Percentiles rank a stretch among this genome's conserved stretches.
Evolutionary conservation across 2,888 invertebrate species (phyloP).

Genomic region (Amorpha juglandis): DNA sequence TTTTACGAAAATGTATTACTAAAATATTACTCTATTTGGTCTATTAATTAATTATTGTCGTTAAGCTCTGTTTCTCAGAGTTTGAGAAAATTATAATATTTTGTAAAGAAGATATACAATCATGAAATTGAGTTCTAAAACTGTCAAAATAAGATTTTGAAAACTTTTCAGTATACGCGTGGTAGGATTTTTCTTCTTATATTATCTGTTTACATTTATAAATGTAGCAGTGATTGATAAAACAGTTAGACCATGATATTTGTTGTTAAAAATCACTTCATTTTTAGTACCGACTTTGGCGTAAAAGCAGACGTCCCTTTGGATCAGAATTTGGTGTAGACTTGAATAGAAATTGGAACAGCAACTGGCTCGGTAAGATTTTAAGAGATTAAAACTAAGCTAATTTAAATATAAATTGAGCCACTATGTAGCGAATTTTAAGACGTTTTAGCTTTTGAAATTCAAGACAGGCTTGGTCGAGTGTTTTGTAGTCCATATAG

Average conservation of each 20-base stretch:
- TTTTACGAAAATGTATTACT: too few species aligned
- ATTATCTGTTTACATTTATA: not conserved
- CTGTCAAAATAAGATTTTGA: too few species aligned
- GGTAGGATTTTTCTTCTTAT: too few species aligned
- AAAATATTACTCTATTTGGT: too few species aligned
- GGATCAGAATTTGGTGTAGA: conserved; percentile 86
- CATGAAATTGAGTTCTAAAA: too few species aligned
- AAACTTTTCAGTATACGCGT: too few species aligned
- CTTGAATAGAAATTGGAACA: conserved; percentile 91
- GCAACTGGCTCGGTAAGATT: conserved; percentile 85
- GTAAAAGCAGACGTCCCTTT: conserved; percentile 85
- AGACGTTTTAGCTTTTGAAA: not conserved
- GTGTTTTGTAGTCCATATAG: too few species aligned
- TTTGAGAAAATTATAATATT: too few species aligned
- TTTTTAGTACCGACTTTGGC: conserved; percentile 87
- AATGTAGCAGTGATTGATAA: not conserved
- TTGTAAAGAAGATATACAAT: too few species aligned
- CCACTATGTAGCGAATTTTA: not conserved
- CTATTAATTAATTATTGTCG: too few species aligned
- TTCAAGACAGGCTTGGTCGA: not conserved
- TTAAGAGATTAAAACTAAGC: not conserved
- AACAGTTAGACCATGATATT: too few species aligned
- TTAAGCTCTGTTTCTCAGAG: too few species aligned
- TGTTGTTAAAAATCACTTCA: conserved; percentile 28
- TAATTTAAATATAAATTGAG: conserved; percentile 1